These are phyloP conservation scores for Brenthis hecate DNA, from an alignment of 2,888 invertebrate species.

Conservation along the genomic window DNA sequence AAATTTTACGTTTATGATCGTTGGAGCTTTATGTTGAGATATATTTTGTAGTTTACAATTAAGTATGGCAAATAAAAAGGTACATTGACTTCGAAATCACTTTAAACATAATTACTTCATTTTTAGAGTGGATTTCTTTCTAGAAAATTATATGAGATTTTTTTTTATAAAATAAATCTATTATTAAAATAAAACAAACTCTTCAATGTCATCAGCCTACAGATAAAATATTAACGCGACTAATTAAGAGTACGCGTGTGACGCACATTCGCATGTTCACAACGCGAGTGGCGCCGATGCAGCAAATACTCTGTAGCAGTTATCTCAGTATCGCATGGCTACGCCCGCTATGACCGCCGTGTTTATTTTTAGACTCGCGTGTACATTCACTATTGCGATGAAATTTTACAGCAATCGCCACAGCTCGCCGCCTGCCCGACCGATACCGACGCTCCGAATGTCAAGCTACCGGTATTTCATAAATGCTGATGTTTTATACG, in stretches of 20 bases:
- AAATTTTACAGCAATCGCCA: conserved; percentile 69
- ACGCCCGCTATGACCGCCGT: conserved; percentile 68
- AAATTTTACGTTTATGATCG: conserved; percentile 17
- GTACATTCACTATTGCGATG: conserved; percentile 74
- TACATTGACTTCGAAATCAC: no score
- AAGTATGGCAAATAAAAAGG: no score
- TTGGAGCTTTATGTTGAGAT: no score
- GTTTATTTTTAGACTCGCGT: conserved; percentile 77
- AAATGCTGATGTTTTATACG: conserved; percentile 73
- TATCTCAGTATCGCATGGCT: conserved; percentile 73
- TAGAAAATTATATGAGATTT: no score
- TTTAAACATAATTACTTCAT: no score
- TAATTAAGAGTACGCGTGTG: conserved; percentile 59
- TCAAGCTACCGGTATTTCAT: conserved; percentile 74
- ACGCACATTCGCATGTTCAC: conserved; percentile 62
- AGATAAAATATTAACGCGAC: conserved; percentile 54
- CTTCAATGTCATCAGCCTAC: neutral
- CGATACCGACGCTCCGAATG: conserved; percentile 70
- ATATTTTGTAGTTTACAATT: no score
- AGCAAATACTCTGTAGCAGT: conserved; percentile 61
- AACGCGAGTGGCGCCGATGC: conserved; percentile 56
- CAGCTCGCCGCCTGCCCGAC: conserved; percentile 56
- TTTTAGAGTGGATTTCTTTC: no score
- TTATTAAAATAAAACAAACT: no score
- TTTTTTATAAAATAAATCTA: no score